Evolutionary conservation across 2,888 invertebrate genomes (phyloP).

Genomic region (Lepidocyrtoides sp.): DNA sequence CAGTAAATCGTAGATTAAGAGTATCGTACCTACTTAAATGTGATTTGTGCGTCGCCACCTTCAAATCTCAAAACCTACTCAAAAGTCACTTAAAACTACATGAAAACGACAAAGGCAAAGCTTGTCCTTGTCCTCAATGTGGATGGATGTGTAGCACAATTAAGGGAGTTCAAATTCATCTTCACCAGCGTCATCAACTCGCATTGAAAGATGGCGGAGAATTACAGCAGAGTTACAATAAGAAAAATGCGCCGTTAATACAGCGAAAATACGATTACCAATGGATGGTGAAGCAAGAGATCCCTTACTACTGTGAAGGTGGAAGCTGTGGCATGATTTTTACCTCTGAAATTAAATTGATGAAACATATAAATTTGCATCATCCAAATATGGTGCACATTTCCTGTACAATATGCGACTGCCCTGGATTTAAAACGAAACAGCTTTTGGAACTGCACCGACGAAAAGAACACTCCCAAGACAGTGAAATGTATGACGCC

Average conservation of each 20-base stretch:
- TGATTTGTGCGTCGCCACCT: background rate
- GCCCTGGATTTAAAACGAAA: background rate
- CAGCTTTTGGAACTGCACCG: slow-evolving; percentile 46
- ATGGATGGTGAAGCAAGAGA: background rate
- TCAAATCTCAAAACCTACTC: background rate
- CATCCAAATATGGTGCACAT: background rate
- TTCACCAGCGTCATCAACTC: background rate
- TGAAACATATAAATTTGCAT: background rate
- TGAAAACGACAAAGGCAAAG: background rate
- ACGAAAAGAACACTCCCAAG: background rate
- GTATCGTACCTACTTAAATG: background rate
- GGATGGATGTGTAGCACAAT: slow-evolving; percentile 15
- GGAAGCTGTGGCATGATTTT: slow-evolving; percentile 48
- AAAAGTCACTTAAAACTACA: background rate
- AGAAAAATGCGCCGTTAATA: background rate
- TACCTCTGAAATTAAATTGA: background rate
- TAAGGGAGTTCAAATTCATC: no score
- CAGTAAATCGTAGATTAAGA: no score
- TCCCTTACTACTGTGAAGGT: slow-evolving; percentile 56
- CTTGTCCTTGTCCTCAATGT: background rate
- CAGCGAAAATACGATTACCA: background rate
- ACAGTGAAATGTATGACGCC: background rate
- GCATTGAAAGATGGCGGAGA: background rate
- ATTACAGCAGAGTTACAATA: background rate
- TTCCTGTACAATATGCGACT: background rate